These are phyloP conservation scores for Drosophila infuscata DNA, from an alignment of 2,888 invertebrate species.

Conservation along the genomic window DNA sequence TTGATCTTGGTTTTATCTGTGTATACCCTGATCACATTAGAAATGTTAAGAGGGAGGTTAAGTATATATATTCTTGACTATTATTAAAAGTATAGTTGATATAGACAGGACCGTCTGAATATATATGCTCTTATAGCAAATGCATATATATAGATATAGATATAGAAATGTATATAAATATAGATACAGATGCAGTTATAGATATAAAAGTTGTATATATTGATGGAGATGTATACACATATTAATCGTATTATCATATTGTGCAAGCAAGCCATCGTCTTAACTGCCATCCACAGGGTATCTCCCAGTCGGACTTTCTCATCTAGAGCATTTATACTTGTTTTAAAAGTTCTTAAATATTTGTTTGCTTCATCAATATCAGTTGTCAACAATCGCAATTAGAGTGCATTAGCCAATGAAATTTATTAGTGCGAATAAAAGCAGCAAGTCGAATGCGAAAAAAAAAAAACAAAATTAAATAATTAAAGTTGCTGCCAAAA, in stretches of 20 bases:
- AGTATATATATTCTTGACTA: not conserved
- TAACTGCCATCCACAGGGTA: not conserved
- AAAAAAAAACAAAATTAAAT: not conserved
- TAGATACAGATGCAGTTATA: not conserved
- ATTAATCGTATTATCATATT: no score
- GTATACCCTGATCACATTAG: not conserved
- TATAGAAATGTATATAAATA: not conserved
- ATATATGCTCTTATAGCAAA: not conserved
- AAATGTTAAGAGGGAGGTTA: not conserved
- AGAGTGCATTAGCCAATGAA: conserved; percentile 28
- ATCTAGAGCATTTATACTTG: not conserved
- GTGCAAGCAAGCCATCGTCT: not conserved
- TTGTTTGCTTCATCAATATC: not conserved
- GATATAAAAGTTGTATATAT: not conserved
- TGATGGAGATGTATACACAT: not conserved
- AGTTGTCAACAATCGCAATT: not conserved
- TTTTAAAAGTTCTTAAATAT: not conserved
- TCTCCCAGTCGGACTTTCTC: not conserved
- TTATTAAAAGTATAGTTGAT: not conserved
- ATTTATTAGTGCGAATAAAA: conserved; percentile 17
- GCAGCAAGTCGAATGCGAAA: conserved; percentile 7
- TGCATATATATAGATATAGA: no score
- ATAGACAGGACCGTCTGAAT: not conserved
- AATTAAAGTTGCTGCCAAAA: not conserved
- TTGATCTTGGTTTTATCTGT: not conserved